phyloP scores from a whole-genome alignment of 1,140 invertebrate species.

The Planococcus citri region DNA sequence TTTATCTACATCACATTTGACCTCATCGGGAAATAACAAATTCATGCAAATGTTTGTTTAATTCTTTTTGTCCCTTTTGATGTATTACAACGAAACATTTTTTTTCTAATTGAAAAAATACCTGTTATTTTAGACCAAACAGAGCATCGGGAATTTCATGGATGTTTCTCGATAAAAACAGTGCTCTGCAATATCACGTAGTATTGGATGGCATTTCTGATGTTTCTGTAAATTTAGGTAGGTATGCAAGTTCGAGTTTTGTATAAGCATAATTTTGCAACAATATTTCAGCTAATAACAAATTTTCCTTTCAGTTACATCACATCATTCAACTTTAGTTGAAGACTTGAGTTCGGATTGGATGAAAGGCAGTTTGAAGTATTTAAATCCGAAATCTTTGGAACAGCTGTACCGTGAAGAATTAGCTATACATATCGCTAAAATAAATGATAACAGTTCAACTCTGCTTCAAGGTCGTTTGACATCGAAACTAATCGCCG shows the following conservation, averaged over 20 bases:
- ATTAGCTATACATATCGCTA: constrained; percentile 52
- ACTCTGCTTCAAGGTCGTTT: constrained; percentile 50
- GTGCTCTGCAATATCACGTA: constrained; percentile 58
- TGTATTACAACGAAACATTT: no score
- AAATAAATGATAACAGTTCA: constrained; percentile 39
- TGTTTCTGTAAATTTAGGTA: constrained; percentile 5
- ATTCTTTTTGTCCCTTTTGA: neutral
- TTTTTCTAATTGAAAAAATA: neutral
- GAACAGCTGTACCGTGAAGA: constrained; percentile 69
- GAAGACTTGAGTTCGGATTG: constrained; percentile 52
- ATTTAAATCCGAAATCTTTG: constrained; percentile 50
- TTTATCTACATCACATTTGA: constrained; percentile 31
- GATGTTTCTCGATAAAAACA: constrained; percentile 61
- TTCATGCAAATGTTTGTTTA: neutral
- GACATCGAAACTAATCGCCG: constrained; percentile 51
- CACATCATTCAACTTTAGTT: constrained; percentile 40
- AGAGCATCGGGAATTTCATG: constrained; percentile 54
- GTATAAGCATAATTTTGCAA: neutral
- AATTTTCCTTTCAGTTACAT: neutral
- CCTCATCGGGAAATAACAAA: neutral
- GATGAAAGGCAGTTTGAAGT: constrained; percentile 52
- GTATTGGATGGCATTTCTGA: constrained; percentile 40
- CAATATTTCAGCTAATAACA: neutral
- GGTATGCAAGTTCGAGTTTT: neutral
- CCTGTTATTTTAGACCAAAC: constrained; percentile 1